Evolutionary conservation across 2,113 vertebrate species (phyloP), one percentile per base, ranked within the genome.

Genomic region (Prunella himalayana): DNA sequence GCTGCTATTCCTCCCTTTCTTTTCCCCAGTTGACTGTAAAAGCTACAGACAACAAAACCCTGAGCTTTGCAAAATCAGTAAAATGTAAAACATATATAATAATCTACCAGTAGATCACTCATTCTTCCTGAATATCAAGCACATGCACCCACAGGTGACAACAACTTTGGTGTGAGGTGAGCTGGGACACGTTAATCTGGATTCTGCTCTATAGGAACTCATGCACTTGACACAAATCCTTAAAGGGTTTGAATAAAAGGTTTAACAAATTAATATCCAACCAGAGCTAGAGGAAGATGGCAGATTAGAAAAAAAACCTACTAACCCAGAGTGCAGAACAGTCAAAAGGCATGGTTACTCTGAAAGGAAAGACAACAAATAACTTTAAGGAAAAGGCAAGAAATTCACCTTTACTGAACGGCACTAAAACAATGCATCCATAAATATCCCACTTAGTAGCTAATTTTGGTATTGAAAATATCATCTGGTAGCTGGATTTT

Each of bases 81-180:
- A 8, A 16, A 42, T 6, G 31, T 17, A 24, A 77, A 44, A 70
- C 30, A 50, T 1, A 10, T 13, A 4, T 5, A 23, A 69, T 49
- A 37, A 45, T 18, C 57, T 39, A 19, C 15, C 28, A 53, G 18
- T 0, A 19, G 47, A 12, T 69, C 44, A 57, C 8, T 72, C 23
- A 2, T 7, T 35, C 15, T 5, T 42, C 30, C 5, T 2, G 1
- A 82, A 5, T 33, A 42, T 24, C 10, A n/a, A 56, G 20, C 9
- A 31, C 59, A 0, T 1, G 11, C 7, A 35, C 15, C 21, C 44
- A n/a, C 6, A 13, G 5, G 33, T 45, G 30, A n/a, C 31, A 63
- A 9, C 15, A 33, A 2, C 23, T 49, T 41, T 30, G 45, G 13
- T 16, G 3, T 0, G 3, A 61, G 33, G 44, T 68, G 47, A 75